These are phyloP conservation scores for Xestia sexstrigata DNA, from an alignment of 2,888 invertebrate genomes.

Conservation along the genomic window DNA sequence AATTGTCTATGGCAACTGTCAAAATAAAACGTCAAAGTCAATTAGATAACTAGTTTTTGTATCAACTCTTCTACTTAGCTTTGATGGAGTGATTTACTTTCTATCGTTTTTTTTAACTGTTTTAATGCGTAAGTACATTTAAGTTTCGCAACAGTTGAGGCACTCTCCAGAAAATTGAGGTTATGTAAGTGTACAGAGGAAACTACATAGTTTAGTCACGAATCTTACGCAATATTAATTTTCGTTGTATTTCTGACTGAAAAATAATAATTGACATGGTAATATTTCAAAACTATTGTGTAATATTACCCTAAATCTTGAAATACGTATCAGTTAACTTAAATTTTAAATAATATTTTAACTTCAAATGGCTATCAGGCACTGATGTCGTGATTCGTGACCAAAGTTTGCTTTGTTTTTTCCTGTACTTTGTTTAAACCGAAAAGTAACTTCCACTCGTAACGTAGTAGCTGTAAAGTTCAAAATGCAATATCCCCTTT, in stretches of 20 bases:
- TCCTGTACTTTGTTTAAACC: slow-evolving; percentile 33
- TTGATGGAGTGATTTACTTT: slow-evolving; percentile 38
- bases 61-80: slow-evolving; percentile 17
- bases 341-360: not conserved
- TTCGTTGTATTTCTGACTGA: slow-evolving; percentile 23
- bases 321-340: not conserved
- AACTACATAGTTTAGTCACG: slow-evolving; percentile 56
- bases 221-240: slow-evolving; percentile 53
- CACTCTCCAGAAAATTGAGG: slow-evolving; percentile 36
- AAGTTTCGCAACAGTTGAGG: slow-evolving; percentile 55
- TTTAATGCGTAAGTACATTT: slow-evolving; percentile 29
- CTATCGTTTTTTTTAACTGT: slow-evolving; percentile 33
- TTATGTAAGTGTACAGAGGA: slow-evolving; percentile 55
- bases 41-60: slow-evolving; percentile 36
- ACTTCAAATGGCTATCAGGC: slow-evolving; percentile 20
- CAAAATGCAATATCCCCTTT: slow-evolving; percentile 32
- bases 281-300: not conserved
- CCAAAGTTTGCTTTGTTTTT: slow-evolving; percentile 42
- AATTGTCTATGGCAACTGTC: slow-evolving; percentile 1
- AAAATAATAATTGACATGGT: slow-evolving; percentile 2
- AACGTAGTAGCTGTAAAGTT: slow-evolving; percentile 36
- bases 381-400: slow-evolving; percentile 45
- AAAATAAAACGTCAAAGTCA: slow-evolving; percentile 14
- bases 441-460: slow-evolving; percentile 17
- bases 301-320: not conserved